Conservation (phyloP, 2,113 vertebrate genomes). For the Oxygymnocypris stewartii region DNA sequence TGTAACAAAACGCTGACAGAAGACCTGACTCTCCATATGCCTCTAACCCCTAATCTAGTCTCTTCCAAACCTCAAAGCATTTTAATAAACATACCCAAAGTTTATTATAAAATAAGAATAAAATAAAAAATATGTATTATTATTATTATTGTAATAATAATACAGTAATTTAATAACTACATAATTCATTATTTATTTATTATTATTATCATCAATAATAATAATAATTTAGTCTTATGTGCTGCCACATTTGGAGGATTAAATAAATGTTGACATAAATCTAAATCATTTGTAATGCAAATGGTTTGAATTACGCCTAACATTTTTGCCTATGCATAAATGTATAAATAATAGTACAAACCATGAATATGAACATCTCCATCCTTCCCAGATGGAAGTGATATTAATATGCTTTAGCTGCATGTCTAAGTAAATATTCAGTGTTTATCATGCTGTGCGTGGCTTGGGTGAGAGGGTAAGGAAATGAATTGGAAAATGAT, state of each 20-base stretch:
- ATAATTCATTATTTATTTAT: background rate
- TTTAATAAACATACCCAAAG: background rate
- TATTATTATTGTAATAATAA: background rate
- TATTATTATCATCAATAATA: background rate
- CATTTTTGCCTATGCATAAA: constrained; percentile 39
- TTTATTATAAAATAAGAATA: background rate
- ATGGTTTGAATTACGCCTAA: constrained; percentile 6
- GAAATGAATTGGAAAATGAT: constrained; percentile 73
- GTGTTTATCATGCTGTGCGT: constrained; percentile 54
- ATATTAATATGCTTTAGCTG: constrained; percentile 46
- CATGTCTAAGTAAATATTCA: constrained; percentile 46
- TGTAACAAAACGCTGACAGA: constrained; percentile 62
- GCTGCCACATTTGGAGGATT: constrained; percentile 5
- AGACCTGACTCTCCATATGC: constrained; percentile 39
- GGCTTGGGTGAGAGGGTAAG: constrained; percentile 61
- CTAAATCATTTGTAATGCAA: constrained; percentile 28
- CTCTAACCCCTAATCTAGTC: constrained; percentile 20
- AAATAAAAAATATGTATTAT: background rate
- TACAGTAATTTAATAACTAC: background rate
- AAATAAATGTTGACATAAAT: constrained; percentile 29
- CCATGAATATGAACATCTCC: constrained; percentile 31
- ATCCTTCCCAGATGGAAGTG: constrained; percentile 13
- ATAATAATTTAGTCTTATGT: background rate
- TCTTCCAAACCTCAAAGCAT: constrained; percentile 2
- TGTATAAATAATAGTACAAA: constrained; percentile 15